Percentiles rank a stretch among this genome's conserved stretches.
phyloP scores from a whole-genome alignment of 2,113 vertebrate species.

The Antechinus stuartii region DNA sequence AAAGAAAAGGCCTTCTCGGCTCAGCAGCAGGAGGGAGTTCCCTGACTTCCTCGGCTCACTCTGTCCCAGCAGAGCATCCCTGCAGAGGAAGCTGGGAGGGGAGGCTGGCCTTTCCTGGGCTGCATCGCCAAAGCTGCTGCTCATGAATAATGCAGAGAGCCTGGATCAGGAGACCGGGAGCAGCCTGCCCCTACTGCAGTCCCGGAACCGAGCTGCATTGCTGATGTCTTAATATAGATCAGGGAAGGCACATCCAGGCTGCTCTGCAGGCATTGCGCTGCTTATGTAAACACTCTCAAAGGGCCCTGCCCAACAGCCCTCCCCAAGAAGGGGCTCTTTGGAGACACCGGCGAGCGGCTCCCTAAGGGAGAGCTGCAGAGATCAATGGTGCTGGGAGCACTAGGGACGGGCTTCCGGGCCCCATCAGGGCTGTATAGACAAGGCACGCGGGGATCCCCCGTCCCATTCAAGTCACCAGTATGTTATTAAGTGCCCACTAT shows the following conservation, averaged over 20 bases:
- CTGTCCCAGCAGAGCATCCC: neutral
- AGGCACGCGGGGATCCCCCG: neutral
- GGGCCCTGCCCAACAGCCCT: neutral
- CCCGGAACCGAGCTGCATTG: neutral
- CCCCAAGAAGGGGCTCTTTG: neutral
- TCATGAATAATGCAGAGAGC: conserved; percentile 13
- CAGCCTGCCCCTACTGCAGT: neutral
- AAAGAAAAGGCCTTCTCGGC: neutral
- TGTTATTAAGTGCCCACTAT: neutral
- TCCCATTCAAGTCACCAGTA: neutral
- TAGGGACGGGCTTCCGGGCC: neutral
- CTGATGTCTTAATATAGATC: conserved; percentile 25
- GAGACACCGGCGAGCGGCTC: neutral
- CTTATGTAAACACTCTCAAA: conserved; percentile 25
- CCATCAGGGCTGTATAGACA: neutral
- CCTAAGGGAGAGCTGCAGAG: neutral
- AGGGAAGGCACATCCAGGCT: conserved; percentile 9
- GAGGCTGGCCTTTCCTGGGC: neutral
- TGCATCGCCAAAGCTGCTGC: neutral
- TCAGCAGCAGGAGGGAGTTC: neutral
- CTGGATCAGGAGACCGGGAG: neutral
- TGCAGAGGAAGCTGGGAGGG: neutral
- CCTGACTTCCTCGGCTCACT: neutral
- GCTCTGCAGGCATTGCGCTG: conserved; percentile 29
- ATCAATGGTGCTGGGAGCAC: neutral